A percentile compares a stretch with the other conserved stretches of the same genome.
Evolutionary conservation across 2,113 vertebrate genomes (phyloP).

Genomic region (Dasyornis broadbenti): DNA sequence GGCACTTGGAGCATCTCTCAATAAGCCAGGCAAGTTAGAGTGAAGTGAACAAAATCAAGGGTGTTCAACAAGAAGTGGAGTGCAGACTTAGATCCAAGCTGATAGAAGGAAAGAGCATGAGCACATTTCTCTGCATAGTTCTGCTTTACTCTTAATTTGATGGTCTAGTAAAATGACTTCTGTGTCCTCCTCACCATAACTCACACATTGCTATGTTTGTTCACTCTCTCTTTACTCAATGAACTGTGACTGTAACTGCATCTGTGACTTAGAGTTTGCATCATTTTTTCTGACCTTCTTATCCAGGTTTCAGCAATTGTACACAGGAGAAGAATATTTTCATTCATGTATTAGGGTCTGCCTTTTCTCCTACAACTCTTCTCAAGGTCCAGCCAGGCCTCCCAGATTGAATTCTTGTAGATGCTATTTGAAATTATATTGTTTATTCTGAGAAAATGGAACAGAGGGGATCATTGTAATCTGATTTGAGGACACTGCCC

Average conservation of each 20-base stretch:
- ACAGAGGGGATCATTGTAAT: background rate
- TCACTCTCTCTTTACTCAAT: background rate
- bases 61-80: background rate
- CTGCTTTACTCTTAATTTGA: background rate
- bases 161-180: background rate
- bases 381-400: background rate
- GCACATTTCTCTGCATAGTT: background rate
- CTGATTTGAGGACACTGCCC: background rate
- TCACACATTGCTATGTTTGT: background rate
- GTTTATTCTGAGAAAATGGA: background rate
- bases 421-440: background rate
- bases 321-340: background rate
- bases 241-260: background rate
- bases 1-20: background rate
- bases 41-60: background rate
- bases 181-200: background rate
- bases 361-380: background rate
- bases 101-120: background rate
- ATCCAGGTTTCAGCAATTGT: background rate
- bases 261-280: background rate
- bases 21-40: background rate
- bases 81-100: background rate
- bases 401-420: background rate
- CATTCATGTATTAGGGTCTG: background rate
- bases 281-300: background rate